Base-by-base conservation (phyloP, 2,888 invertebrate species). In the Sturmia bella region DNA sequence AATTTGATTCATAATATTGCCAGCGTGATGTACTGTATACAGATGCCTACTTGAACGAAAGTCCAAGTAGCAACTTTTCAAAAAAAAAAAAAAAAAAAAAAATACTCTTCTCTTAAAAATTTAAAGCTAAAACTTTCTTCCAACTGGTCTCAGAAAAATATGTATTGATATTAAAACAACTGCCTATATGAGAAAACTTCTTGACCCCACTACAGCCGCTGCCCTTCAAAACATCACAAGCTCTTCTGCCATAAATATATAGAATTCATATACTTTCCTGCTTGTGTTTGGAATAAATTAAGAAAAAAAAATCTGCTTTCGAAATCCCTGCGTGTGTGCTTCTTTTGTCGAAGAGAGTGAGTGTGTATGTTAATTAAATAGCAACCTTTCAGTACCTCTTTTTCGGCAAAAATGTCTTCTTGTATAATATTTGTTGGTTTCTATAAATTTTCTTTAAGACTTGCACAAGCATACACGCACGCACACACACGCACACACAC, bases 371-470 rank as follows among this genome's bases (percentile, higher is more conserved):
- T 75, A 72, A 77, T 78, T 79, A 83, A 83, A 81, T 72, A 79
- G 81, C 80, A 84, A 81, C 61, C 84, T 84, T 74, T 83, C 84
- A 75, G 83, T 77, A 79, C 73, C 75, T 80, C 80, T 84, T 84
- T 83, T 79, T 76, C 75, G 77, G 73, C 77, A 21, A 77, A 74
- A 39, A 73, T 57, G 57, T 77, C 69, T 78, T 78, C 48, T 69
- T 69, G 64, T 52, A 48, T 66, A 78, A 74, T 70, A 50, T 78
- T 68, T 73, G 39, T 63, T 66, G 56, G 63, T 57, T 70, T 69
- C 48, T 63, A 61, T 56, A 77, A 69, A 56, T 69, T 77, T 77
- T 77, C 69, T 77, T 69, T 45, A 32, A 21, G 45, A 37, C 12
- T 48, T 3, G 24, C 21, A 69, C n/a, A 11, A 6, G 50, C 52